Conservation (phyloP, 2,113 vertebrate species). For the Apus apus region DNA sequence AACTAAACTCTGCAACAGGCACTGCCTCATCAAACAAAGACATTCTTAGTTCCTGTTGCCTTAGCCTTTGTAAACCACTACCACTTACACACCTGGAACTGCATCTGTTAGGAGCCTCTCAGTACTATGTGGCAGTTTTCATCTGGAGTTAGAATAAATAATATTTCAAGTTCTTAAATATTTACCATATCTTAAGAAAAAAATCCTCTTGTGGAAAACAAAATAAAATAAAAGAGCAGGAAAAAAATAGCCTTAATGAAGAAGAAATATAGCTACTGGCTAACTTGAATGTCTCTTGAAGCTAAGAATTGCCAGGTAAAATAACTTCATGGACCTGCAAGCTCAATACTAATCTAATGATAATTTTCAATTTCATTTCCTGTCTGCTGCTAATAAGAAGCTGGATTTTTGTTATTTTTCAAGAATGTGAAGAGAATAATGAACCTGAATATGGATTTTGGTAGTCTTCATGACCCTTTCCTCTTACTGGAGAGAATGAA, state of each 20-base stretch:
- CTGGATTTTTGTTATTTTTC: not conserved
- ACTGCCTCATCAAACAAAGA: not conserved
- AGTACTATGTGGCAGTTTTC: not conserved
- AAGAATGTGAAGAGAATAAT: not conserved
- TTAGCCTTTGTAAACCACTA: not conserved
- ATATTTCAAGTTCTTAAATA: not conserved
- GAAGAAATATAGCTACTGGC: not conserved
- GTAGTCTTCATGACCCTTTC: not conserved
- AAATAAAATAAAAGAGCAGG: accelerated
- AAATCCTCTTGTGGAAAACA: not conserved
- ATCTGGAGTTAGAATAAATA: not conserved
- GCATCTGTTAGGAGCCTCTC: not conserved
- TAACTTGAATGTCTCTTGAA: not conserved
- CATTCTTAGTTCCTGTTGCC: not conserved
- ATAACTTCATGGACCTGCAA: not conserved
- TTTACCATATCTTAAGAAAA: not conserved
- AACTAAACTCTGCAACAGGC: not conserved
- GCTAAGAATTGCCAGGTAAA: not conserved
- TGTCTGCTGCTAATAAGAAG: not conserved
- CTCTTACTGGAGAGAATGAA: not conserved
- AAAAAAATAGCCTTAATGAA: not conserved
- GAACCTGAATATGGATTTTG: not conserved
- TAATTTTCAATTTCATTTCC: not conserved
- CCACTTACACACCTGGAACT: not conserved
- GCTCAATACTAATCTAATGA: not conserved